Conservation (phyloP, 2,888 invertebrate species). For the Zaprionus obscuricornis region DNA sequence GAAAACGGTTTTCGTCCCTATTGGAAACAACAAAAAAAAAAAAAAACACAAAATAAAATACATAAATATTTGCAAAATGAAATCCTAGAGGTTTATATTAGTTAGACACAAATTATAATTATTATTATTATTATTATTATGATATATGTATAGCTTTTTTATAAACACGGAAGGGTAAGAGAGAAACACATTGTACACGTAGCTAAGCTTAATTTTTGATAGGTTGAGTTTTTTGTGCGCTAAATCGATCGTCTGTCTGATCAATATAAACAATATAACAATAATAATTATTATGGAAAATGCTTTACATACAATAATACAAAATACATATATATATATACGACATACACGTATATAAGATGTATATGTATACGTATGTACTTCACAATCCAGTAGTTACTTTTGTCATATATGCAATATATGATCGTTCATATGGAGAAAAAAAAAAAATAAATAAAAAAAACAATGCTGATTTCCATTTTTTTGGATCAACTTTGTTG, state of each 20-base stretch:
- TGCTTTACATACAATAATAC: slow-evolving; percentile 42
- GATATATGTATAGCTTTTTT: slow-evolving; percentile 52
- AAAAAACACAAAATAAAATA: background rate
- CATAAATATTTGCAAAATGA: too few relatives aligned
- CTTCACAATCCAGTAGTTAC: slow-evolving; percentile 76
- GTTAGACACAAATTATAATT: slow-evolving; percentile 60
- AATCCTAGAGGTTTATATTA: too few relatives aligned
- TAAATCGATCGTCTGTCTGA: slow-evolving; percentile 23
- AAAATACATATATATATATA: slow-evolving; percentile 13
- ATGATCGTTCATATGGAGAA: slow-evolving; percentile 58
- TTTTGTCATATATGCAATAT: slow-evolving; percentile 72
- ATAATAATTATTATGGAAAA: slow-evolving; percentile 43
- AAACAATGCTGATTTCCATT: slow-evolving; percentile 60
- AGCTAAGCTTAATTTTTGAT: slow-evolving; percentile 66
- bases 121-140: slow-evolving; percentile 9
- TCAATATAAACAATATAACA: slow-evolving; percentile 23
- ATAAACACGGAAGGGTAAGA: slow-evolving; percentile 28
- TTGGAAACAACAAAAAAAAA: slow-evolving; percentile 50
- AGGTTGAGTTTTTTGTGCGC: slow-evolving; percentile 57
- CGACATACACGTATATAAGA: too few relatives aligned
- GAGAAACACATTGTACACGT: slow-evolving; percentile 25
- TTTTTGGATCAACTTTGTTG: slow-evolving; percentile 64
- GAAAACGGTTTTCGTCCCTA: slow-evolving; percentile 74
- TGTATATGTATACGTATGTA: slow-evolving; percentile 37
- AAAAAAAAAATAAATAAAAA: slow-evolving; percentile 5